Evolutionary conservation across 2,888 invertebrate species (phyloP), one percentile per base, ranked within the genome.

Genomic region (Zygothrica quintamaculata): DNA sequence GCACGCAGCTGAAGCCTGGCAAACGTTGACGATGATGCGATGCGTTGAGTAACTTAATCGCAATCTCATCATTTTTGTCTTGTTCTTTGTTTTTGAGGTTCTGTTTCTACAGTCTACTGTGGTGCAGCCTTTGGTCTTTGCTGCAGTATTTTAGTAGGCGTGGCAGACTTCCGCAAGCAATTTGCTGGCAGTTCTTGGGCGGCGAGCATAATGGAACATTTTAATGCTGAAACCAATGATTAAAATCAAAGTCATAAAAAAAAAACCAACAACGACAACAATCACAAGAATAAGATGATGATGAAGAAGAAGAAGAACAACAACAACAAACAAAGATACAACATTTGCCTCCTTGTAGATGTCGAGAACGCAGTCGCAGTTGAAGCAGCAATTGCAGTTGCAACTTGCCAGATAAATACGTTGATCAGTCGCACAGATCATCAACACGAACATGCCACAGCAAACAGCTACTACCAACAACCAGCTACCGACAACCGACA

Each of bases 141-240:
- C n/a, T 29, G 9, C 29, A 29, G 55, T 73, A 78, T 76, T 77
- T 79, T 74, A 40, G 66, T 77, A 82, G 84, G 85, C 84, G 85
- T 77, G 85, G 85, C 71, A 58, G 69, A 85, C 84, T 84, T 84
- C 84, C 84, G 84, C 66, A 82, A 85, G 74, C 66, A 80, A 84
- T 85, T 82, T 80, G 59, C 75, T 74, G 73, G 69, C 60, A 65
- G 68, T 67, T 75, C 77, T 67, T 65, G 71, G 72, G 68, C 68
- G 68, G 65, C 60, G 62, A 59, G 62, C 58, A 68, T 80, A 84
- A 84, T 84, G 80, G 78, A 80, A 76, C 85, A 85, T 84, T 85
- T 84, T 85, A 80, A 84, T 84, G 84, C 67, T 69, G 85, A 68
- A 84, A 72, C 74, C 67, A 77, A 73, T 80, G 86, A 77, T 84